Evolutionary conservation across 2,113 vertebrate genomes (phyloP).

Genomic region (Candoia aspera): DNA sequence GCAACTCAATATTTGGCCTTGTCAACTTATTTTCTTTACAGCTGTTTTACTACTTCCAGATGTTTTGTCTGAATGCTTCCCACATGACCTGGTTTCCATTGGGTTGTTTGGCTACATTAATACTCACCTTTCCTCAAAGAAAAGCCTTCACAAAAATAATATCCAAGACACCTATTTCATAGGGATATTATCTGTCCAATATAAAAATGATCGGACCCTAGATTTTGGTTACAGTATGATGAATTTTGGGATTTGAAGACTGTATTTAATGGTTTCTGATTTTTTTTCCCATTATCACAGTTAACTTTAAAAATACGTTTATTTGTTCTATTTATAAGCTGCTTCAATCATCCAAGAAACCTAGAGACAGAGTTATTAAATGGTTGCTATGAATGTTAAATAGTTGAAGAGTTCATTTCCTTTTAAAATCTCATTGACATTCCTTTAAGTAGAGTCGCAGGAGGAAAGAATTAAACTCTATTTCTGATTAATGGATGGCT

Average conservation of each 20-base stretch:
- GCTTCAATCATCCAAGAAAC: background rate
- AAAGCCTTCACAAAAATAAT: constrained; percentile 43
- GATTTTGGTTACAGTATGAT: constrained; percentile 29
- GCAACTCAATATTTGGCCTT: constrained; percentile 56
- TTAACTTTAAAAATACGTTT: background rate
- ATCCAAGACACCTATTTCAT: constrained; percentile 50
- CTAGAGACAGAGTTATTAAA: background rate
- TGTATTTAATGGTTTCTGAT: constrained; percentile 1
- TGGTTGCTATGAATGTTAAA: background rate
- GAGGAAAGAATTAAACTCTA: background rate
- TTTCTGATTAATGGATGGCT: background rate
- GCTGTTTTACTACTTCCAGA: constrained; percentile 62
- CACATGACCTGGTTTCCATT: constrained; percentile 27
- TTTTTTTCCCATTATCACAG: background rate
- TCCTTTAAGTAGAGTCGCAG: background rate
- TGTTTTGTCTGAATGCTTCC: constrained; percentile 57
- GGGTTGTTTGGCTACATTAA: constrained; percentile 32
- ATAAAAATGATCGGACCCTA: constrained; percentile 48
- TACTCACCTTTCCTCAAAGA: constrained; percentile 44
- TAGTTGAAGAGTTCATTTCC: background rate
- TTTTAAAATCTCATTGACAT: background rate
- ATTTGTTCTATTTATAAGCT: background rate
- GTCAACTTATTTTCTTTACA: constrained; percentile 44
- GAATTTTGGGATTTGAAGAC: constrained; percentile 24
- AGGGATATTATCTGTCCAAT: constrained; percentile 46